Base-by-base conservation (phyloP, 1,140 invertebrate species). In the Diachasma alloeum region DNA sequence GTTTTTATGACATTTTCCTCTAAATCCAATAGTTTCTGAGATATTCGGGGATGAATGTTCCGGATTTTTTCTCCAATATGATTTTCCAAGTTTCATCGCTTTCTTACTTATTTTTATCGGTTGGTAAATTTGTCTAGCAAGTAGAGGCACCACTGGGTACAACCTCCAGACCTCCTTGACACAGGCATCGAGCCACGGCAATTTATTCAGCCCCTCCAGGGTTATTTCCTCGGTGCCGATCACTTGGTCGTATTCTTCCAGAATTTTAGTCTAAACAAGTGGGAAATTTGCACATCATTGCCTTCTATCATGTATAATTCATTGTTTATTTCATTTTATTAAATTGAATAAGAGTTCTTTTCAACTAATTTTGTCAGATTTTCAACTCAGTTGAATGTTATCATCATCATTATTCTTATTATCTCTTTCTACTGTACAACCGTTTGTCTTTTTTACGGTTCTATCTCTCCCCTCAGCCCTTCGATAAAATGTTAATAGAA, bases 111-210 rank as follows among this genome's bases (percentile, higher is more conserved):
- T 78, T 26, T 79, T 81, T 8, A 88, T 84, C 0, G 86, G 85
- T 9, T 88, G 87, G 26, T 85, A 87, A 10, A 91, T 84, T 70
- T 87, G 85, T 59, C 92, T 82, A 0, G 86, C 91, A 72, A 92
- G 90, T n/a, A 92, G 82, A 4, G 92, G 91, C 1, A 91, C 90
- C 0, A 91, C 90, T 6, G 92, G 92, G 80, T 88, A 92, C 0
- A 91, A 15, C 19, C 90, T 82, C 79, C 87, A 85, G 1, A 85
- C 78, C 77, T 90, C 89, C 74, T 90, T 92, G 36, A 92, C 82
- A 17, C 89, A 90, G 11, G 87, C 89, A 44, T 92, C 92, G n/a
- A 92, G 77, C 84, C 90, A 92, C 9, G 85, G 85, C 71, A 92
- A 74, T 78, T 89, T 87, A 5, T 83, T 76, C 0, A 92, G 68